Conservation (phyloP, 2,113 vertebrate species). For the Pelodiscus sinensis region DNA sequence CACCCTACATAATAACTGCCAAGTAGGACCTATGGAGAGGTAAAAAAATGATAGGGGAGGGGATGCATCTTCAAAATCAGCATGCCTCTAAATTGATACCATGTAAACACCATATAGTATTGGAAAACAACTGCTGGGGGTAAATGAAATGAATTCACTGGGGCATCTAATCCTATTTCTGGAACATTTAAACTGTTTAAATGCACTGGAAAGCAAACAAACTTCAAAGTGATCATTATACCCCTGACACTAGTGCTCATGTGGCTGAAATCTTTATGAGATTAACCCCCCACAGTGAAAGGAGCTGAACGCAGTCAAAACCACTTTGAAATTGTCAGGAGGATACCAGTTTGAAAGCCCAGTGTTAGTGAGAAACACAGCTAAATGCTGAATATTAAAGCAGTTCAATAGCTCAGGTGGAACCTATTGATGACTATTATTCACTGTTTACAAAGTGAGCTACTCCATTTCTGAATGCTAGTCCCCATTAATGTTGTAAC, state of each 20-base stretch:
- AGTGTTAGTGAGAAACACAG: conserved; percentile 57
- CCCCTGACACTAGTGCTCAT: conserved; percentile 83
- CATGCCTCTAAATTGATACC: conserved; percentile 81
- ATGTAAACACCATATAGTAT: conserved; percentile 80
- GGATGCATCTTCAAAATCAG: conserved; percentile 79
- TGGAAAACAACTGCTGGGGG: conserved; percentile 84
- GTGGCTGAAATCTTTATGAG: conserved; percentile 86
- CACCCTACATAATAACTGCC: conserved; percentile 53
- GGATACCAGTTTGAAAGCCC: conserved; percentile 71
- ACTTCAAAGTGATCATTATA: conserved; percentile 89
- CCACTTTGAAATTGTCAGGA: conserved; percentile 79
- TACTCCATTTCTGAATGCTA: neutral
- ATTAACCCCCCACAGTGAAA: conserved; percentile 82
- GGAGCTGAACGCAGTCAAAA: conserved; percentile 78
- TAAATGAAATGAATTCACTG: conserved; percentile 86
- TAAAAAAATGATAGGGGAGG: conserved; percentile 73
- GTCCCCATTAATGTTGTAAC: neutral
- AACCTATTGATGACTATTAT: neutral
- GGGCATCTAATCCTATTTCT: conserved; percentile 88
- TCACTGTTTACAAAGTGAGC: neutral
- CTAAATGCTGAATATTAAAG: conserved; percentile 42
- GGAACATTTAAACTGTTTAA: conserved; percentile 83
- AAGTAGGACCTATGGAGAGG: conserved; percentile 67
- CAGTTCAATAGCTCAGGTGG: neutral
- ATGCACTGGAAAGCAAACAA: conserved; percentile 85